Conservation (phyloP, 2,797 vertebrate genomes). For the Leptoclinus maculatus region DNA sequence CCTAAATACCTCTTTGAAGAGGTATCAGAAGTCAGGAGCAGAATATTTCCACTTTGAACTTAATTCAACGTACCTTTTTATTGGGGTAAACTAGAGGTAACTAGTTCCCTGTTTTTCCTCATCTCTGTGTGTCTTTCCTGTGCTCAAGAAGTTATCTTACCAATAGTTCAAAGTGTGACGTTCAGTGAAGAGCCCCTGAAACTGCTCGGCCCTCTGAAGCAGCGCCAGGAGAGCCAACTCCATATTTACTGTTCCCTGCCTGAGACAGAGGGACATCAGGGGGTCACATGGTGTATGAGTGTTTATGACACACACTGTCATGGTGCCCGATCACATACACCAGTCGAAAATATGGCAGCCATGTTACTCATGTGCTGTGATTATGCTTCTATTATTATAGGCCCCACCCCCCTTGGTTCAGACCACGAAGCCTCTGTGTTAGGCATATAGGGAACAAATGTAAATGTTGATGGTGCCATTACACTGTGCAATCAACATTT, state of each 20-base stretch:
- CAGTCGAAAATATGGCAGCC: constrained; percentile 3
- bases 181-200: constrained; percentile 10
- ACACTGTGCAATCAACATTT: too few relatives aligned
- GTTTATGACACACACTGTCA: constrained; percentile 14
- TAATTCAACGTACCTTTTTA: constrained; percentile 26
- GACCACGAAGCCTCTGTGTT: too few relatives aligned
- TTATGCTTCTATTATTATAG: background rate
- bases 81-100: constrained; percentile 29
- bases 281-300: constrained; percentile 9
- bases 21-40: background rate
- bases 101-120: constrained; percentile 39
- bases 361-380: background rate
- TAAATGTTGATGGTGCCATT: too few relatives aligned
- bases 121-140: background rate
- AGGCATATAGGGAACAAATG: too few relatives aligned
- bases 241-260: constrained; percentile 46
- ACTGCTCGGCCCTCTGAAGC: constrained; percentile 24
- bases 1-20: constrained; percentile 30
- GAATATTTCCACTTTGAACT: constrained; percentile 21
- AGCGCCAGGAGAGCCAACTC: constrained; percentile 31
- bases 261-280: background rate
- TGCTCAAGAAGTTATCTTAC: constrained; percentile 1
- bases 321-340: background rate
- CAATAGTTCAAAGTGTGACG: background rate
- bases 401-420: too few relatives aligned